These are phyloP conservation scores for Cryptocheilus praepositus DNA, from an alignment of 2,888 invertebrate genomes.

Conservation along the genomic window DNA sequence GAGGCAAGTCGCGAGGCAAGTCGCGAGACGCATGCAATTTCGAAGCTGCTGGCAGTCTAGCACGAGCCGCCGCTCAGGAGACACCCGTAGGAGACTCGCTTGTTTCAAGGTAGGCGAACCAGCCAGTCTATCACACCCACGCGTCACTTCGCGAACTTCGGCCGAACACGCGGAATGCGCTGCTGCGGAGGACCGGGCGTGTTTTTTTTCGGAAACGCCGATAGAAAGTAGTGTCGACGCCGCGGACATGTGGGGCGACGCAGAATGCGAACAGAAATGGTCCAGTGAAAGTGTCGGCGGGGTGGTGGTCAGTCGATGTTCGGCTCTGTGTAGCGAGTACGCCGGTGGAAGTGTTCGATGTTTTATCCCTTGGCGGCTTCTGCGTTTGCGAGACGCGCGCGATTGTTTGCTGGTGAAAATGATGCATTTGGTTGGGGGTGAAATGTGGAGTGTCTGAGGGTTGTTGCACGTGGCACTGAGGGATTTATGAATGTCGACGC, in stretches of 20 bases:
- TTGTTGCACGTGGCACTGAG: too few relatives aligned
- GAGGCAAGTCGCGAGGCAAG: constrained; percentile 40
- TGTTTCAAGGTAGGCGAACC: constrained; percentile 62
- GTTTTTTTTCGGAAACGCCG: constrained; percentile 39
- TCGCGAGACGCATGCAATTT: constrained; percentile 60
- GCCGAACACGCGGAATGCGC: too few relatives aligned
- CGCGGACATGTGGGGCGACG: constrained; percentile 1
- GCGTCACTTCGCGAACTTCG: constrained; percentile 21
- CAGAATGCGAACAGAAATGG: constrained; percentile 22
- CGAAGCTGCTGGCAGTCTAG: constrained; percentile 67
- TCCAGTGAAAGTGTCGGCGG: constrained; percentile 49
- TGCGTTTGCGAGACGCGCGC: too few relatives aligned
- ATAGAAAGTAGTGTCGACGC: constrained; percentile 45
- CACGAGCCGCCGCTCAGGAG: constrained; percentile 72
- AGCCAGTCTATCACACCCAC: not conserved
- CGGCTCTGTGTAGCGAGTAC: constrained; percentile 40
- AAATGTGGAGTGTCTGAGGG: too few relatives aligned
- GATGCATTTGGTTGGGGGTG: too few relatives aligned
- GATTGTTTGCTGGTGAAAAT: too few relatives aligned
- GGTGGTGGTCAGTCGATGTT: constrained; percentile 28
- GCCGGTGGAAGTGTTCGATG: constrained; percentile 10
- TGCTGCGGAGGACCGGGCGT: not conserved
- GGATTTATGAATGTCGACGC: too few relatives aligned
- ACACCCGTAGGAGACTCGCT: constrained; percentile 67
- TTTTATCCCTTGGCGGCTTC: not conserved